Base-by-base conservation (phyloP, 2,888 invertebrate genomes). In the Agrochola litura region DNA sequence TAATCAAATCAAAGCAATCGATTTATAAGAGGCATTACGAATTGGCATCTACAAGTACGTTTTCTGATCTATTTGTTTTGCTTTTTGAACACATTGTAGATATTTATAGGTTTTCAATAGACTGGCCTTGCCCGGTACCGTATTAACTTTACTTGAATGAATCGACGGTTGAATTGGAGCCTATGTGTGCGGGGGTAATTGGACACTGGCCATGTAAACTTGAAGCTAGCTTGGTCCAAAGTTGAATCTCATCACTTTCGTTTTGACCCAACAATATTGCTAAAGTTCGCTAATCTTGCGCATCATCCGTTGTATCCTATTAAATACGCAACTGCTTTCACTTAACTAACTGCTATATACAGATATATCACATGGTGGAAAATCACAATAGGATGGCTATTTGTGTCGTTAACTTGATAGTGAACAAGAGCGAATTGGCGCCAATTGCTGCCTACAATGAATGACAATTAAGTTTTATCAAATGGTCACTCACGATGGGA, bases 381-480 rank as follows among this genome's bases (percentile, higher is more conserved):
- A 52, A 52, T 52, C 52, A 52, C 52, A 52, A 52, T 19, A 8
- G n/a, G n/a, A 56, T 56, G 16, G 14, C 5, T 37, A 41, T 65
- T 58, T 65, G 16, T 64, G 25, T 61, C 67, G 14, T 74, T 56
- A 25, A 22, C 74, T 63, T 66, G 46, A 52, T 19, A 61, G 16
- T 19, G 61, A 41, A 46, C 54, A n/a, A 56, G 41, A 74, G 16
- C 6, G 22, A 81, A 74, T 79, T 74, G 73, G 63, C 49, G 54
- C 54, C 76, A 81, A 81, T 78, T 79, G 52, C 60, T 54, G n/a
- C 22, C 22, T 10, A 25, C 81, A 65, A 81, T 73, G 41, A 75
- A 67, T 63, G 22, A 64, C 82, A 63, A 77, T 80, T 78, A 78
- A 56, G 19, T 56, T 4, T 46, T 77, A 19, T 71, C 41, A 80